Base-by-base conservation (phyloP, 1,140 invertebrate species). In the Pomacea maculata region DNA sequence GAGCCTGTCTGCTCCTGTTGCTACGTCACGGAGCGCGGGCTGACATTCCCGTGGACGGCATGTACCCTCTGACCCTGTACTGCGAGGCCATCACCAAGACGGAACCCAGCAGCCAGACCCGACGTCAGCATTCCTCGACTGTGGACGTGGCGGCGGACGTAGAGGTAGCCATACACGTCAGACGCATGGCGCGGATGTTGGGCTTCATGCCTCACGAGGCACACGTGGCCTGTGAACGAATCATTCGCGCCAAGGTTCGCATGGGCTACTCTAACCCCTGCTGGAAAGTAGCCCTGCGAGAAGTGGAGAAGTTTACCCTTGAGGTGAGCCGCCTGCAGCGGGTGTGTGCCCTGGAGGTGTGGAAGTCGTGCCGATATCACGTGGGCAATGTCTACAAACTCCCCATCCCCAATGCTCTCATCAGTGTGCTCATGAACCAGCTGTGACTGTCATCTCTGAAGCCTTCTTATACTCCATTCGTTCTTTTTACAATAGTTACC, bases 21-120 rank as follows among this genome's bases (percentile, higher is more conserved):
- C 71, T 89, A 34, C 85, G 83, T 25, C 82, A 86, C 80, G 88
- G 88, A 2, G 85, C 85, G 17, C 80, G 88, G 75, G 85, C 86
- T 1, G 84, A 86, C 79, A 57, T 65, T 3, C 64, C 74, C 21
- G 70, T 72, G 17, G 64, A 61, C 52, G 78, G 68, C 34, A n/a
- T 25, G 57, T 78, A 52, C 61, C 80, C 74, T 19, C n/a, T 80
- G 74, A 76, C n/a, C n/a, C 29, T 57, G 6, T 80, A 64, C 72
- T 75, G 52, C 63, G 79, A 80, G n/a, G 71, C 61, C 19, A 1
- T 80, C 34, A 11, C 57, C 4, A 61, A 17, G 57, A 17, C 57
- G 11, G 57, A 61, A 17, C 57, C 57, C 57, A 1, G 4, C 57
- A 17, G 15, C 57, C 57, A 61, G 15, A 61, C 2, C 57, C 57